Conservation (phyloP, 2,113 vertebrate genomes). For the Scartelaos histophorus region DNA sequence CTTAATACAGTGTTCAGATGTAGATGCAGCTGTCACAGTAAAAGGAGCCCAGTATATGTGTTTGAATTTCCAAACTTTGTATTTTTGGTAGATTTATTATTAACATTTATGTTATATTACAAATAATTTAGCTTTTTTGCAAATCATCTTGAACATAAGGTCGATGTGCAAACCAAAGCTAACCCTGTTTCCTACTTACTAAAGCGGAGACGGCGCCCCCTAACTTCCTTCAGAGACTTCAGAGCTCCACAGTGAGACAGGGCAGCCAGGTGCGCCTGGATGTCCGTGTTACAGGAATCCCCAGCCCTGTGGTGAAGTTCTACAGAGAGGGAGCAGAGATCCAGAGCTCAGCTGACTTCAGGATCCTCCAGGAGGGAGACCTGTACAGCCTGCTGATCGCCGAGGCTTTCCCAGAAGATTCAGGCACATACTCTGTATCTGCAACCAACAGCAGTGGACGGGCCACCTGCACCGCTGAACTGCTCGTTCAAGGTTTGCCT, state of each 20-base stretch:
- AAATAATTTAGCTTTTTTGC: neutral
- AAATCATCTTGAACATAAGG: neutral
- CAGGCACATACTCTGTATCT: slow-evolving; percentile 95
- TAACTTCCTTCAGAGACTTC: slow-evolving; percentile 92
- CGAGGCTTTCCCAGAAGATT: slow-evolving; percentile 94
- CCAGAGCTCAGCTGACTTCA: slow-evolving; percentile 95
- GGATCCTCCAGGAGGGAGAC: slow-evolving; percentile 92
- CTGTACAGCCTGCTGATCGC: slow-evolving; percentile 94
- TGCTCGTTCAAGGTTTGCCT: slow-evolving; percentile 89
- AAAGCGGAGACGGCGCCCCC: slow-evolving; percentile 92
- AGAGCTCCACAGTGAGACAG: slow-evolving; percentile 91
- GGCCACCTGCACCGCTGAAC: slow-evolving; percentile 94
- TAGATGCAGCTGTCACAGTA: slow-evolving; percentile 49
- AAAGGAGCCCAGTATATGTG: slow-evolving; percentile 24
- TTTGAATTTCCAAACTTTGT: neutral
- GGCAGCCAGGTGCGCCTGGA: slow-evolving; percentile 95
- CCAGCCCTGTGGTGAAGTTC: slow-evolving; percentile 96
- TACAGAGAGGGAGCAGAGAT: slow-evolving; percentile 98
- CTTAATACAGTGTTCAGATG: slow-evolving; percentile 34
- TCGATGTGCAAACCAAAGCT: neutral
- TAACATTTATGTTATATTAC: no score
- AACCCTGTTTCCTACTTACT: neutral
- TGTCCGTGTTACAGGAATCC: slow-evolving; percentile 93
- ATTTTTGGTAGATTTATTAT: no score
- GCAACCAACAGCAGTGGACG: slow-evolving; percentile 94